Conservation (phyloP, 2,888 invertebrate genomes). For the Noctua pronuba region DNA sequence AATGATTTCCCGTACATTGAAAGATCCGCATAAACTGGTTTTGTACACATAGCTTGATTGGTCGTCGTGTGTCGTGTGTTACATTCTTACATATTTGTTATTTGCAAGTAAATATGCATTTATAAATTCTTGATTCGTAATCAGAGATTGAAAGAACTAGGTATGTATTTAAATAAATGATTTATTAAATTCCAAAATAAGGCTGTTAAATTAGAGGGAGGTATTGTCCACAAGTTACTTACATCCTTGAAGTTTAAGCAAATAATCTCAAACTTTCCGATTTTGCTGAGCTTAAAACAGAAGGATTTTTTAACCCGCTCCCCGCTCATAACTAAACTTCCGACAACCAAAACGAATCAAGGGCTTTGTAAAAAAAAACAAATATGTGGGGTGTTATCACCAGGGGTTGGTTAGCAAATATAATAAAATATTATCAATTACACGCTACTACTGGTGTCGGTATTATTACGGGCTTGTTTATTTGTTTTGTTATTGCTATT, state of each 20-base stretch:
- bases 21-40: too few relatives aligned
- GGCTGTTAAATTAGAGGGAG: too few relatives aligned
- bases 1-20: too few relatives aligned
- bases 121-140: neutral
- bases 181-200: neutral
- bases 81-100: too few relatives aligned
- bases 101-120: neutral
- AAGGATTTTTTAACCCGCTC: constrained; percentile 40
- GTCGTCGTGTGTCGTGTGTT: too few relatives aligned
- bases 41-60: too few relatives aligned
- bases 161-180: too few relatives aligned
- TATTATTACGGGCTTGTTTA: constrained; percentile 61
- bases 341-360: constrained; percentile 63
- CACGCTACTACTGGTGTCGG: constrained; percentile 76
- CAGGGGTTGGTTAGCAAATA: constrained; percentile 82
- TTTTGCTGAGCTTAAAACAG: too few relatives aligned
- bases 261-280: too few relatives aligned
- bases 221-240: too few relatives aligned
- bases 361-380: constrained; percentile 72
- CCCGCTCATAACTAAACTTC: constrained; percentile 14
- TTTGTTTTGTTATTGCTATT: constrained; percentile 60
- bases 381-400: constrained; percentile 79
- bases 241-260: too few relatives aligned
- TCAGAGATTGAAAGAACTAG: neutral
- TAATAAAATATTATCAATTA: constrained; percentile 86